Evolutionary conservation across 2,797 vertebrate genomes (phyloP).

Genomic region (Notamacropus eugenii): DNA sequence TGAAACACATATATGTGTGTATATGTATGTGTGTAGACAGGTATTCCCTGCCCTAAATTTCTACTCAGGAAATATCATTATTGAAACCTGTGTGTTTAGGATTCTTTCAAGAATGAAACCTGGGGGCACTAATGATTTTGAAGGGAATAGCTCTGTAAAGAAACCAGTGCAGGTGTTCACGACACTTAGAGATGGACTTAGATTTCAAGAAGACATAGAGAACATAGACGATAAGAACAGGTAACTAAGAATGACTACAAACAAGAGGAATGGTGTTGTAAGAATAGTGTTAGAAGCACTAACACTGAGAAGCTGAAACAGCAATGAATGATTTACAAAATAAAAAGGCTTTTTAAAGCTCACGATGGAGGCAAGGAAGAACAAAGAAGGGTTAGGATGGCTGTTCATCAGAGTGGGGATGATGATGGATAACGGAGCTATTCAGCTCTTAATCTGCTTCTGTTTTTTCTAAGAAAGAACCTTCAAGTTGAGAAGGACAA

Average conservation of each 20-base stretch:
- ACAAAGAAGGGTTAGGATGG: neutral
- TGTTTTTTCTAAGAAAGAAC: neutral
- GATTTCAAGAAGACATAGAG: neutral
- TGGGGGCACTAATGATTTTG: neutral
- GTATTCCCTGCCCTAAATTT: neutral
- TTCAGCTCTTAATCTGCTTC: neutral
- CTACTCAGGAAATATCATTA: neutral
- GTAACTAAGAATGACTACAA: no score
- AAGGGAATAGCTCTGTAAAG: neutral
- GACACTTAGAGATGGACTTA: neutral
- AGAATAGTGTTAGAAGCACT: neutral
- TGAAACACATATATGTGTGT: neutral
- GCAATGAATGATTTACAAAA: neutral
- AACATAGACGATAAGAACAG: neutral
- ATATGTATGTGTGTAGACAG: neutral
- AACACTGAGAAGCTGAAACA: neutral
- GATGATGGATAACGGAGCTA: neutral
- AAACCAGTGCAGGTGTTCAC: neutral
- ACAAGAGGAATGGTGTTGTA: neutral
- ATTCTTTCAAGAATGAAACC: neutral
- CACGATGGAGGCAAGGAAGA: neutral
- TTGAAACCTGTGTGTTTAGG: neutral
- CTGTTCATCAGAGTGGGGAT: neutral
- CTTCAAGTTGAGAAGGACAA: neutral
- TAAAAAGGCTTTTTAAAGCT: neutral